Conservation (phyloP, 2,113 vertebrate species). For the Cavia porcellus region DNA sequence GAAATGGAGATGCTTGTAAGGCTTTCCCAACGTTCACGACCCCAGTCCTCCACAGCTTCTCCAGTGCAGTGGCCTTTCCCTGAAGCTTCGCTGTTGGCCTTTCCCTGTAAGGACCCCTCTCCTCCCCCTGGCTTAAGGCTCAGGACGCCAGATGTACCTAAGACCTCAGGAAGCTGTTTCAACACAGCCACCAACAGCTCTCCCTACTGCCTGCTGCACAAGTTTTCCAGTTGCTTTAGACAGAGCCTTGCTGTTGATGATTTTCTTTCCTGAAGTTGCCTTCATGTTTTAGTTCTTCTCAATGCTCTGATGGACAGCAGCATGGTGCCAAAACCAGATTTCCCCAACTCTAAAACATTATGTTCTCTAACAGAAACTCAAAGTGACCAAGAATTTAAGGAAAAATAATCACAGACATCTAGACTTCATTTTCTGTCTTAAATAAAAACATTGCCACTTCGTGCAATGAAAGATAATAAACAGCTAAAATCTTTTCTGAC, state of each 20-base stretch:
- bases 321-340: neutral
- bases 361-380: constrained; percentile 61
- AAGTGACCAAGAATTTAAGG: neutral
- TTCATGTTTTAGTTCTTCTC: neutral
- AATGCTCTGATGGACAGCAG: neutral
- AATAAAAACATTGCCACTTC: constrained; percentile 15
- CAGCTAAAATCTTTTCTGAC: neutral
- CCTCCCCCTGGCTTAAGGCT: neutral
- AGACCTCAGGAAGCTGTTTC: neutral
- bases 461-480: neutral
- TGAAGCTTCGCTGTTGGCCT: neutral
- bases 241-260: neutral
- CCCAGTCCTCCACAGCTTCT: neutral
- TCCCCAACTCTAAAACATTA: neutral
- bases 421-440: neutral
- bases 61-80: neutral
- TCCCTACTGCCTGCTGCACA: neutral
- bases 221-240: neutral
- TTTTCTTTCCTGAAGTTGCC: neutral
- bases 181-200: neutral
- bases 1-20: neutral
- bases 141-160: neutral
- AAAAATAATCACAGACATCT: neutral
- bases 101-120: neutral
- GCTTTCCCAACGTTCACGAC: neutral